phyloP scores from a whole-genome alignment of 2,797 vertebrate genomes.

The Fundulus diaphanus region DNA sequence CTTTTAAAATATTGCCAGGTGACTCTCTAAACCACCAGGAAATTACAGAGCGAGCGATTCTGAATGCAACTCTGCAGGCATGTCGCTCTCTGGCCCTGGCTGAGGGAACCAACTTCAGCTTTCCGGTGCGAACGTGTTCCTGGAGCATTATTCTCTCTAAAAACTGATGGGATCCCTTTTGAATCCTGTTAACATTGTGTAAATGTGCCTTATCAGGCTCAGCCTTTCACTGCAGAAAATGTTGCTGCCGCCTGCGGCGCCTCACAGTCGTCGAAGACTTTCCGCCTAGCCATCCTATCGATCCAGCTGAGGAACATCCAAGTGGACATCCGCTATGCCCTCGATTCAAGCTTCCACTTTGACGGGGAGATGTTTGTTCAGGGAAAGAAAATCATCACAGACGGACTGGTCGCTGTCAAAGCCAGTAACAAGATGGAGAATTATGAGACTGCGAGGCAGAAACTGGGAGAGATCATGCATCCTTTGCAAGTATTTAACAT shows the following conservation, averaged over 20 bases:
- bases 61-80: slow-evolving; percentile 59
- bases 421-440: slow-evolving; percentile 52
- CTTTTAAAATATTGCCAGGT: slow-evolving; percentile 54
- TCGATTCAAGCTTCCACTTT: slow-evolving; percentile 70
- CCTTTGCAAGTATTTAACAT: slow-evolving; percentile 74
- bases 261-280: slow-evolving; percentile 43
- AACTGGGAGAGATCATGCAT: slow-evolving; percentile 71
- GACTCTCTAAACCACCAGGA: slow-evolving; percentile 52
- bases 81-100: slow-evolving; percentile 57
- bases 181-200: not conserved
- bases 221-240: slow-evolving; percentile 33
- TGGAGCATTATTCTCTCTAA: not conserved
- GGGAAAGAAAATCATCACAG: slow-evolving; percentile 67
- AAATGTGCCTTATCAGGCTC: slow-evolving; percentile 14
- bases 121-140: slow-evolving; percentile 52
- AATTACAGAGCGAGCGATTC: slow-evolving; percentile 64
- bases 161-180: not conserved
- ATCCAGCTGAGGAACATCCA: slow-evolving; percentile 50
- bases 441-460: slow-evolving; percentile 59
- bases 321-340: slow-evolving; percentile 53
- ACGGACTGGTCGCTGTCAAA: slow-evolving; percentile 61
- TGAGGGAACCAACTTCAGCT: slow-evolving; percentile 58
- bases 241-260: slow-evolving; percentile 55
- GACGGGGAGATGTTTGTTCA: slow-evolving; percentile 63
- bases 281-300: slow-evolving; percentile 33